Evolutionary conservation across 2,797 vertebrate species (phyloP).

Genomic region (Sebastes steindachneri): DNA sequence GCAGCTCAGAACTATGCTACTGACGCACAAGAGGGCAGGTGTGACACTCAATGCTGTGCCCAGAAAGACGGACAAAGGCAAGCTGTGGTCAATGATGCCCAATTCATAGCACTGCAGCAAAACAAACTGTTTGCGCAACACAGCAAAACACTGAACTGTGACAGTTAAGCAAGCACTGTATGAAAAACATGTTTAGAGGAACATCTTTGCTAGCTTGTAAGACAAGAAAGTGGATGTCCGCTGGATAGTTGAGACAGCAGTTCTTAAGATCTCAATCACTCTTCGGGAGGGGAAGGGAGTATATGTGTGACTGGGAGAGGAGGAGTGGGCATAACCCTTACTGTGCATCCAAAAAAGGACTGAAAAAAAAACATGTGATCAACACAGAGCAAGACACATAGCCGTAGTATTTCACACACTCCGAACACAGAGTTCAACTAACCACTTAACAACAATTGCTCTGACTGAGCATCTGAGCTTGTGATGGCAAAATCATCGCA

Average conservation of each 20-base stretch:
- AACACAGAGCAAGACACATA: background rate
- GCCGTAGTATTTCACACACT: background rate
- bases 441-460: constrained; percentile 9
- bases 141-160: background rate
- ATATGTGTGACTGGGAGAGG: background rate
- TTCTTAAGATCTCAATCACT: background rate
- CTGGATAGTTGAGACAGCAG: background rate
- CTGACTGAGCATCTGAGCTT: background rate
- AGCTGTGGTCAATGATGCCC: background rate
- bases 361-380: background rate
- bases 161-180: background rate
- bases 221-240: background rate
- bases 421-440: background rate
- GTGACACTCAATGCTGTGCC: background rate
- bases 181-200: background rate
- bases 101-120: background rate
- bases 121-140: background rate
- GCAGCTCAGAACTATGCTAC: background rate
- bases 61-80: background rate
- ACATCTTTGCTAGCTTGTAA: background rate
- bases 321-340: background rate
- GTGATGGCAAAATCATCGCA: constrained; percentile 22
- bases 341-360: background rate
- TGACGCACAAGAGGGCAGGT: background rate
- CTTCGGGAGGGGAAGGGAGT: background rate